Percentiles rank a stretch among this genome's conserved stretches.
These are phyloP conservation scores for Parauchenoglanis ngamensis DNA, from an alignment of 2,797 vertebrate genomes.

Conservation along the genomic window DNA sequence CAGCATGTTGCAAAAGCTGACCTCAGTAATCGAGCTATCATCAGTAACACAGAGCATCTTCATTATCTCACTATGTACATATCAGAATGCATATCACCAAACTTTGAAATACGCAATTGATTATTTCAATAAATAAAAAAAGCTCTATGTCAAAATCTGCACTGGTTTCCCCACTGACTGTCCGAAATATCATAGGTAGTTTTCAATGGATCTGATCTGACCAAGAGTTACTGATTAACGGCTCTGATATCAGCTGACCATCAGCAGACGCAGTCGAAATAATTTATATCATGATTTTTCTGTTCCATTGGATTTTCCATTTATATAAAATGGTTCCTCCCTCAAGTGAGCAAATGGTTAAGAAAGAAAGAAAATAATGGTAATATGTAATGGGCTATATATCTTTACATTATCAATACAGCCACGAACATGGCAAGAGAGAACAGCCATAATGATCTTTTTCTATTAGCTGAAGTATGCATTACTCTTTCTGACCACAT, in stretches of 20 bases:
- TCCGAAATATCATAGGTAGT: not conserved
- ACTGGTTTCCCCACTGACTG: not conserved
- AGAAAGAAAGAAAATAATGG: not conserved
- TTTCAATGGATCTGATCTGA: conserved; percentile 20
- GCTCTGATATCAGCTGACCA: conserved; percentile 12
- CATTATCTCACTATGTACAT: not conserved
- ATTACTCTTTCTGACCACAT: conserved; percentile 31
- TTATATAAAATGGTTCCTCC: not conserved
- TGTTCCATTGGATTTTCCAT: not conserved
- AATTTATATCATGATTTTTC: not conserved
- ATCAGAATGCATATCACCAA: not conserved
- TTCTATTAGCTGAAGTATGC: not conserved
- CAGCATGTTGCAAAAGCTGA: conserved; percentile 25
- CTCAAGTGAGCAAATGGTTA: not conserved
- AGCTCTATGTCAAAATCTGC: not conserved
- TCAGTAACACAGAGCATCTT: not conserved
- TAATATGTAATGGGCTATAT: not conserved
- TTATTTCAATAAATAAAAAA: not conserved
- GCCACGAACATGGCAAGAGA: not conserved
- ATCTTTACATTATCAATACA: not conserved
- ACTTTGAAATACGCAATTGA: not conserved
- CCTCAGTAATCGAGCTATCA: conserved; percentile 8
- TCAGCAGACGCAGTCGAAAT: conserved; percentile 1
- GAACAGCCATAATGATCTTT: not conserved
- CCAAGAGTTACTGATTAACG: conserved; percentile 50